phyloP scores from a whole-genome alignment of 2,113 vertebrate genomes.

The Anser brachyrhynchus region DNA sequence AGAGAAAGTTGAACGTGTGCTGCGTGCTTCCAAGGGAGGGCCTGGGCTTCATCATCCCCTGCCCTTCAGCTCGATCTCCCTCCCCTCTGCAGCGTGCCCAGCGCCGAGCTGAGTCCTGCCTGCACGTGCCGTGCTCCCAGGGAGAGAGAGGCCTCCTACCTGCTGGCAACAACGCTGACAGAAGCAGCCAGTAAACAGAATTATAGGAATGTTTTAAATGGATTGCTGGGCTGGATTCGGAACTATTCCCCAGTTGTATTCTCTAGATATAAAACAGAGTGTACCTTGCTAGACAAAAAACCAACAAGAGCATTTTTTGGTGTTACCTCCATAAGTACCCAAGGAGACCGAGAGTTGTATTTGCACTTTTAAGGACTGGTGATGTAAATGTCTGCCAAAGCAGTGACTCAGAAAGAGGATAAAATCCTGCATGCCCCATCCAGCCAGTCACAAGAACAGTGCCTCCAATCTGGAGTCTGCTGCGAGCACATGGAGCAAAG shows the following conservation, averaged over 20 bases:
- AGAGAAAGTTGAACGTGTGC: no score
- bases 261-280: slow-evolving; percentile 5
- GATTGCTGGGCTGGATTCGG: slow-evolving; percentile 25
- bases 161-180: neutral
- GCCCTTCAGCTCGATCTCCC: no score
- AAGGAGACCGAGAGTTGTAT: neutral
- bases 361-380: neutral
- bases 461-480: neutral
- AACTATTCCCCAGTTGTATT: neutral
- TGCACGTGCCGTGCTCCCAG: neutral
- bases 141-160: neutral
- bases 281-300: neutral
- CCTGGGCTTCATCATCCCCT: no score
- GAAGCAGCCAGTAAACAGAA: neutral
- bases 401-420: neutral
- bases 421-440: neutral
- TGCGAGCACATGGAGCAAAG: accelerated
- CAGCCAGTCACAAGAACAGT: neutral
- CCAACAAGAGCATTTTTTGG: neutral
- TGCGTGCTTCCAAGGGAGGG: no score
- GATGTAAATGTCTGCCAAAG: neutral
- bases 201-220: neutral
- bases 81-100: no score
- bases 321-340: accelerated
- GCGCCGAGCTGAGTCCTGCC: neutral